Percentiles rank a stretch among this genome's conserved stretches.
phyloP scores from a whole-genome alignment of 2,113 vertebrate species.

The Hymenochirus boettgeri region DNA sequence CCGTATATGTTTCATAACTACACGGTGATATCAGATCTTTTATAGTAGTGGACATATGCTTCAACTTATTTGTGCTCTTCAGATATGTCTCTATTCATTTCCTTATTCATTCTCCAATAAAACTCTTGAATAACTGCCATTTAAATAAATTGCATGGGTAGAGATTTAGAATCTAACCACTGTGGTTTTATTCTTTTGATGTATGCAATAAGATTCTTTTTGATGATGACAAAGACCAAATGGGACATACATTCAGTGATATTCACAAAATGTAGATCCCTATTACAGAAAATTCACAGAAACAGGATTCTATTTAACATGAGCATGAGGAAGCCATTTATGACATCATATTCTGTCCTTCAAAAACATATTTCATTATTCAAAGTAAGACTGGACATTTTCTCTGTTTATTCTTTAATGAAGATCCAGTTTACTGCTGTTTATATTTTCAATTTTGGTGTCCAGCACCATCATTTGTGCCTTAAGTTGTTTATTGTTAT shows the following conservation, averaged over 20 bases:
- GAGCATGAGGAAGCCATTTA: neutral
- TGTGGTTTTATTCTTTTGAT: constrained; percentile 1
- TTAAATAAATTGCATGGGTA: neutral
- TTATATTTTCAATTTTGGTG: neutral
- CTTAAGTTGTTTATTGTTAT: neutral
- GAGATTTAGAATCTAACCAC: neutral
- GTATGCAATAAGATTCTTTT: neutral
- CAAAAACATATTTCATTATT: neutral
- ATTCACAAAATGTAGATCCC: neutral
- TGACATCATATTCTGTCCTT: neutral
- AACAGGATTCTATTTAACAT: neutral
- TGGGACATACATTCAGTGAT: neutral
- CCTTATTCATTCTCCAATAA: no score
- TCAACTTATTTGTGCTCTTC: no score
- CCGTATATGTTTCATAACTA: no score
- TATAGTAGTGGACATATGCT: no score
- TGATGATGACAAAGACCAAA: neutral
- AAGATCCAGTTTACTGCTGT: neutral
- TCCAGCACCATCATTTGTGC: neutral
- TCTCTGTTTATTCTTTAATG: neutral
- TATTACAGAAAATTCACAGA: constrained; percentile 1
- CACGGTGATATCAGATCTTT: no score
- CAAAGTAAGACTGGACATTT: neutral
- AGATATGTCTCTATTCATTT: no score
- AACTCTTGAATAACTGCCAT: no score